Evolutionary conservation across 2,888 invertebrate genomes (phyloP).

Genomic region (Pantelozetes paolii): DNA sequence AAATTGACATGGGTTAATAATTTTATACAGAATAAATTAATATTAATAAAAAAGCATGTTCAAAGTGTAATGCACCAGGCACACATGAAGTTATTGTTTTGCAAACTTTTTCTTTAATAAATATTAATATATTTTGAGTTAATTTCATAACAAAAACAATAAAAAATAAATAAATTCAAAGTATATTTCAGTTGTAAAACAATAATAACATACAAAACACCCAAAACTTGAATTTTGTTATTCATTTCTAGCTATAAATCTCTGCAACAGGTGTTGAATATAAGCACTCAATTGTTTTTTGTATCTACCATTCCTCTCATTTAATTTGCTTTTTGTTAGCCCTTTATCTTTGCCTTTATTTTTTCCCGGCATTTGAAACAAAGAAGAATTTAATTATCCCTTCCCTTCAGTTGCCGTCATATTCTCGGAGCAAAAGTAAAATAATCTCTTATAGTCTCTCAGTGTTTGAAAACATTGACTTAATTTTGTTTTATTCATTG

Average conservation of each 20-base stretch:
- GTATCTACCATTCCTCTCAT: neutral
- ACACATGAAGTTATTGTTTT: too few relatives aligned
- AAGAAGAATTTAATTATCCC: neutral
- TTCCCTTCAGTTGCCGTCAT: too few relatives aligned
- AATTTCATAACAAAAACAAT: too few relatives aligned
- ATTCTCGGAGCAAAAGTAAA: neutral
- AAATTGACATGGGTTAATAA: too few relatives aligned
- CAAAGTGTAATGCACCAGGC: too few relatives aligned
- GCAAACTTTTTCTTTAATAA: too few relatives aligned
- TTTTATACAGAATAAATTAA: too few relatives aligned
- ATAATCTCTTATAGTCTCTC: neutral
- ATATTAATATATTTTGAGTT: too few relatives aligned
- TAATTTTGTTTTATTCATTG: neutral
- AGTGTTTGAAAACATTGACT: neutral
- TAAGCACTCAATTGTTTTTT: neutral
- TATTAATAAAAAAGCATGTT: too few relatives aligned
- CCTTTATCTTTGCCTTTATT: neutral
- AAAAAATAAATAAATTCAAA: too few relatives aligned
- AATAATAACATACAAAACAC: neutral
- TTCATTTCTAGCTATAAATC: neutral
- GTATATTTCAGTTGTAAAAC: neutral
- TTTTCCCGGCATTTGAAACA: neutral
- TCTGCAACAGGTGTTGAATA: neutral
- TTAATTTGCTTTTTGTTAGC: neutral
- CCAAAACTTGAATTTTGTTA: neutral